Evolutionary conservation across 2,888 invertebrate species (phyloP).

Genomic region (Slavum lentiscoides): DNA sequence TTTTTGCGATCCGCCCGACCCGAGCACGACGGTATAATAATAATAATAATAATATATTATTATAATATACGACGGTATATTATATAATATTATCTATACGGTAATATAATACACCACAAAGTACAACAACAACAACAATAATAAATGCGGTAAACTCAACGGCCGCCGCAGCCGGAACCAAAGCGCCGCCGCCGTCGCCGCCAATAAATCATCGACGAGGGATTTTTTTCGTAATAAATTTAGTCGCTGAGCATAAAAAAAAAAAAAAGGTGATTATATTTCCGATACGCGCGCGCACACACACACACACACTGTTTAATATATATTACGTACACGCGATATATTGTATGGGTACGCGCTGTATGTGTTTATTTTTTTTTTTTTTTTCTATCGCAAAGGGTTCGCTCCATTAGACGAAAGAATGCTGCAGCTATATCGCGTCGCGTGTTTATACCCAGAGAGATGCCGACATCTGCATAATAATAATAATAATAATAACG

Average conservation of each 20-base stretch:
- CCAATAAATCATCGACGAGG: constrained; percentile 27
- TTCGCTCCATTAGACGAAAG: constrained; percentile 35
- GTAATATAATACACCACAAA: too few species aligned
- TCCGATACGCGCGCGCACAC: background rate
- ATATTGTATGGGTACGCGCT: too few species aligned
- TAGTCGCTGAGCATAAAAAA: background rate
- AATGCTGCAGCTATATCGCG: background rate
- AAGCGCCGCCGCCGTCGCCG: too few species aligned
- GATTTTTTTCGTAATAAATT: constrained; percentile 27
- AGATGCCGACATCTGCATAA: background rate
- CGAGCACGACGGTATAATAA: too few species aligned
- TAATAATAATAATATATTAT: too few species aligned
- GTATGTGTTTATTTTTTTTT: background rate
- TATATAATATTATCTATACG: too few species aligned
- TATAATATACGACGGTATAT: too few species aligned
- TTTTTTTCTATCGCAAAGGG: constrained; percentile 21
- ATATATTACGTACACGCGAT: too few species aligned
- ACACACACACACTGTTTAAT: too few species aligned
- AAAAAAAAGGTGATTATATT: constrained; percentile 41
- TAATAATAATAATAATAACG: background rate
- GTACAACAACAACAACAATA: too few species aligned
- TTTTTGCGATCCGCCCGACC: too few species aligned
- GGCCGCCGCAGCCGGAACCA: background rate
- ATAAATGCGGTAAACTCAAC: background rate
- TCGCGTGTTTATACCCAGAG: constrained; percentile 17